These are phyloP conservation scores for Clarias laeviceps DNA, from an alignment of 2,797 vertebrate species.

Conservation along the genomic window DNA sequence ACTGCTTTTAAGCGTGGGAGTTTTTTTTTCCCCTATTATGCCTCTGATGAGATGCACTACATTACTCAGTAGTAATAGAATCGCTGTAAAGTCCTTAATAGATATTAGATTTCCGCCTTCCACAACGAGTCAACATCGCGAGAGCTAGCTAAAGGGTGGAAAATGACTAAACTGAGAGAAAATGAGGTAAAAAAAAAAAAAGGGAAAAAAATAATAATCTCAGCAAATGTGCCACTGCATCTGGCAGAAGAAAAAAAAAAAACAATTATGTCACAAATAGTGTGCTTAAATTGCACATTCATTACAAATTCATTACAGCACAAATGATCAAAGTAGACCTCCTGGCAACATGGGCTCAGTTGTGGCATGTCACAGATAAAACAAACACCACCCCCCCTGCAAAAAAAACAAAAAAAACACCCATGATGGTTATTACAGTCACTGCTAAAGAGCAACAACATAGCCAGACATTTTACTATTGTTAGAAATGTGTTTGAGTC, in stretches of 20 bases:
- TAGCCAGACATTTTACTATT: conserved; percentile 21
- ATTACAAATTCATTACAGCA: conserved; percentile 33
- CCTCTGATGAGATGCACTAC: not conserved
- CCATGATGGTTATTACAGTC: conserved; percentile 10
- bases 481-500: conserved; percentile 41
- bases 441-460: conserved; percentile 15
- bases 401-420: not conserved
- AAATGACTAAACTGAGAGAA: conserved; percentile 16
- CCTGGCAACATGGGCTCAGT: conserved; percentile 13
- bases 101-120: not conserved
- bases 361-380: conserved; percentile 14
- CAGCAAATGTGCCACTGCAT: conserved; percentile 20
- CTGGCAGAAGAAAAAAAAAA: conserved; percentile 18
- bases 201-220: not conserved
- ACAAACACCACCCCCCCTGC: not conserved
- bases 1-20: not conserved
- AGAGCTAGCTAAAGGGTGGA: conserved; percentile 8
- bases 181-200: conserved; percentile 8
- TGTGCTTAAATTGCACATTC: conserved; percentile 41
- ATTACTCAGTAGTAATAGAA: conserved; percentile 1
- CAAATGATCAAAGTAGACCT: conserved; percentile 41
- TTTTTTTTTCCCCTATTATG: not conserved
- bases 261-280: conserved; percentile 38
- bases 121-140: not conserved
- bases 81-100: not conserved